These are phyloP conservation scores for Pyrgus malvae DNA, from an alignment of 2,888 invertebrate genomes.

Conservation along the genomic window DNA sequence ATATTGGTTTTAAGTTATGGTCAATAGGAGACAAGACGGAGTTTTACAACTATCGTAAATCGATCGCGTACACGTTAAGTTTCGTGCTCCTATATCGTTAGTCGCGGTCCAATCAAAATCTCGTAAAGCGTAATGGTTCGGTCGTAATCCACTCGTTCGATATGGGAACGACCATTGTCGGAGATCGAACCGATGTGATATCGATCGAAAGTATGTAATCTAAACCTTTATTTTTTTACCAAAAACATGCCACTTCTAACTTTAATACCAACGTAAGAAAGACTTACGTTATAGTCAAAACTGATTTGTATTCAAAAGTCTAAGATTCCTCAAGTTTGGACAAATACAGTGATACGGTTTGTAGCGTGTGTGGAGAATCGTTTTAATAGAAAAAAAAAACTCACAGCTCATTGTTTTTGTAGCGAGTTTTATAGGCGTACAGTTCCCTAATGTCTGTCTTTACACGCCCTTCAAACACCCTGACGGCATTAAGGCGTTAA, in stretches of 20 bases:
- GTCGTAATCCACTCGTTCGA: slow-evolving; percentile 66
- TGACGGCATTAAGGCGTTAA: slow-evolving; percentile 26
- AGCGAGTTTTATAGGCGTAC: slow-evolving; percentile 21
- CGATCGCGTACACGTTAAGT: slow-evolving; percentile 47
- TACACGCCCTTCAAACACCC: slow-evolving; percentile 27
- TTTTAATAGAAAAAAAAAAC: no score
- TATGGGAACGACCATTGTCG: slow-evolving; percentile 70
- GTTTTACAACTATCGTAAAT: slow-evolving; percentile 71
- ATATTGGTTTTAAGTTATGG: slow-evolving; percentile 63
- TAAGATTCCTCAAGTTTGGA: slow-evolving; percentile 40
- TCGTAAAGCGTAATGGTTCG: slow-evolving; percentile 72
- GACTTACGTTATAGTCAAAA: not conserved
- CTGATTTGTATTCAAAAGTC: slow-evolving; percentile 3
- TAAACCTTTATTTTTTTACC: slow-evolving; percentile 3
- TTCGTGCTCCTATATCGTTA: slow-evolving; percentile 71
- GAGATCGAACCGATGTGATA: slow-evolving; percentile 56
- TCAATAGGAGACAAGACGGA: slow-evolving; percentile 59
- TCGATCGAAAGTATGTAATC: no score
- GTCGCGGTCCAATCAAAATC: slow-evolving; percentile 71
- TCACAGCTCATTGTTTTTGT: slow-evolving; percentile 35
- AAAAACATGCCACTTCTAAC: slow-evolving; percentile 17
- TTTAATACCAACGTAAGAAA: slow-evolving; percentile 27
- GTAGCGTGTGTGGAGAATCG: slow-evolving; percentile 61
- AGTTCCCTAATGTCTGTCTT: slow-evolving; percentile 26
- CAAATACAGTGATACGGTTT: slow-evolving; percentile 68